Evolutionary conservation across 2,888 invertebrate species (phyloP).

Genomic region (Philhelius pedissequus): DNA sequence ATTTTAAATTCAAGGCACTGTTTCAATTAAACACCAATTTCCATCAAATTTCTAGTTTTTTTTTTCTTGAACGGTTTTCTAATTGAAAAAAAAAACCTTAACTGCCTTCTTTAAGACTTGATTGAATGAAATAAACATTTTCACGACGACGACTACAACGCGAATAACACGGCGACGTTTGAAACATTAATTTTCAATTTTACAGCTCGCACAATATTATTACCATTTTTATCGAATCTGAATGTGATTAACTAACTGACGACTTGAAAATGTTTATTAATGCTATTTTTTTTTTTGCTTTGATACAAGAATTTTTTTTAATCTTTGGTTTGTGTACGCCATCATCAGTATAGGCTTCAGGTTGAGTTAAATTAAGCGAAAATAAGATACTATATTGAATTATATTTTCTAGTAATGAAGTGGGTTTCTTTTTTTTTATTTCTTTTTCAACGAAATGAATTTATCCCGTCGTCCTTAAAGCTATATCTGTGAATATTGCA

Average conservation of each 20-base stretch:
- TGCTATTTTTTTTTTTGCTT: too few relatives aligned
- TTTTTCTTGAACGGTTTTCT: background rate
- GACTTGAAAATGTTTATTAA: background rate
- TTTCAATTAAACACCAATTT: background rate
- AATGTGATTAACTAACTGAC: slow-evolving; percentile 13
- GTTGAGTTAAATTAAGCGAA: background rate
- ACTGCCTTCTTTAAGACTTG: background rate
- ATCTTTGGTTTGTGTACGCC: background rate
- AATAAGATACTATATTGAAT: background rate
- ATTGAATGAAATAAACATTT: background rate
- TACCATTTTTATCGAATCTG: slow-evolving; percentile 2
- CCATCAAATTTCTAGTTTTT: background rate
- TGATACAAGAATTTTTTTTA: background rate
- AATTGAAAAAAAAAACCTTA: background rate
- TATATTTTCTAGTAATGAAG: background rate
- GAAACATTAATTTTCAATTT: slow-evolving; percentile 42
- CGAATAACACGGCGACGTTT: background rate
- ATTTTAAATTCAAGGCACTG: background rate
- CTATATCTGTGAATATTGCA: background rate
- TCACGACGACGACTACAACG: background rate
- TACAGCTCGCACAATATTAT: slow-evolving; percentile 10
- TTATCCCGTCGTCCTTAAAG: background rate
- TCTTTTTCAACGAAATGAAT: background rate
- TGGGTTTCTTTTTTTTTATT: background rate
- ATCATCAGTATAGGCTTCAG: background rate